Conservation (phyloP, 37 sponge, comb jelly and placozoan species). For the Corticium candelabrum region DNA sequence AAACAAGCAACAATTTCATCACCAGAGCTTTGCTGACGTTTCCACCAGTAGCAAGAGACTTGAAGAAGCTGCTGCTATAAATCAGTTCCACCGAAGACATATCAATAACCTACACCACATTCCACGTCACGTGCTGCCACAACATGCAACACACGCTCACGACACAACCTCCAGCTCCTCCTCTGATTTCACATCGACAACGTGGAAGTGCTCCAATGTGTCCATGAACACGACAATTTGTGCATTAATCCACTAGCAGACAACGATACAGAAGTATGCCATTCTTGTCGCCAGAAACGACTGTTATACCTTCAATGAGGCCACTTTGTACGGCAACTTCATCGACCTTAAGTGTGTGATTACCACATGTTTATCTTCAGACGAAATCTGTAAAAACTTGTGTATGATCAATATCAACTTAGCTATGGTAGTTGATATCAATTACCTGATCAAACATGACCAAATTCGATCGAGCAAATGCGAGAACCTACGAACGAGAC, state of each 20-base stretch:
- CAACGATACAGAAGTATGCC: background rate
- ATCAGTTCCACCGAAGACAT: slow-evolving; percentile 48
- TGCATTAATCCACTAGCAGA: slow-evolving; percentile 53
- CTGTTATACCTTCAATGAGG: slow-evolving; percentile 34
- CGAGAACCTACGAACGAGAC: slow-evolving; percentile 37
- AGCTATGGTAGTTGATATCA: too few relatives aligned
- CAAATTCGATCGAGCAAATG: slow-evolving; percentile 33
- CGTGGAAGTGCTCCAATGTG: slow-evolving; percentile 55
- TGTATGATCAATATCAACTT: too few relatives aligned
- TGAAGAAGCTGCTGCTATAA: slow-evolving; percentile 64
- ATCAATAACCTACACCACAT: slow-evolving; percentile 39
- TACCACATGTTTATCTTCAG: slow-evolving; percentile 30
- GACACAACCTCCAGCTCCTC: background rate
- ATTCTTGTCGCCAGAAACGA: background rate
- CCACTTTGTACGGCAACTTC: slow-evolving; percentile 36
- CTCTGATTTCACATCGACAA: slow-evolving; percentile 28
- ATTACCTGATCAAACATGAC: slow-evolving; percentile 49
- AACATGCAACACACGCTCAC: too few relatives aligned
- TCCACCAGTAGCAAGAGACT: slow-evolving; percentile 71
- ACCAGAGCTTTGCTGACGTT: slow-evolving; percentile 68
- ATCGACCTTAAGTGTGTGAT: slow-evolving; percentile 21
- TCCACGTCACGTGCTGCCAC: too few relatives aligned
- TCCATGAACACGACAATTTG: slow-evolving; percentile 63
- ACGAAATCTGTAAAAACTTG: too few relatives aligned
- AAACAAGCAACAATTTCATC: background rate